Percentiles rank a stretch among this genome's conserved stretches.
These are phyloP conservation scores for Palloptera scutellata DNA, from an alignment of 2,888 invertebrate species.

Conservation along the genomic window DNA sequence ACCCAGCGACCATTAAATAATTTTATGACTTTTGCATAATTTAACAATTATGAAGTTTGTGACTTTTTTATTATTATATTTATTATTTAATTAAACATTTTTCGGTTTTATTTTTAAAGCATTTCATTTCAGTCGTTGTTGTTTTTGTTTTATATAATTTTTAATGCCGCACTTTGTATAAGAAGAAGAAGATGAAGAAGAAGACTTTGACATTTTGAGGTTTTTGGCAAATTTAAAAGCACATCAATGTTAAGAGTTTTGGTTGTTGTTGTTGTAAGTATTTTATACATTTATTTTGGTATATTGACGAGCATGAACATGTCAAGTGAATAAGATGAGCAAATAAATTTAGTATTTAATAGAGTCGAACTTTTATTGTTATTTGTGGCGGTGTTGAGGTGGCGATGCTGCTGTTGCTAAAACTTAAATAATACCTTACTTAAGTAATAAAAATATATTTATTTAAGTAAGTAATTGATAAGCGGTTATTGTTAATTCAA, in stretches of 20 bases:
- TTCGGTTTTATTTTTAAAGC: conserved; percentile 8
- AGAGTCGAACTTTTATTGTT: not conserved
- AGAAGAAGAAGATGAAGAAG: too few species aligned
- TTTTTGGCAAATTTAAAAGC: conserved; percentile 3
- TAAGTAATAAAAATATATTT: too few species aligned
- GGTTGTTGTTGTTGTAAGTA: not conserved
- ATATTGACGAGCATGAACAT: not conserved
- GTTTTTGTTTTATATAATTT: conserved; percentile 11
- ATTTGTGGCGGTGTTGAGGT: too few species aligned
- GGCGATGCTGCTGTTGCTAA: too few species aligned
- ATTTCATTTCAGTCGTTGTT: conserved; percentile 7
- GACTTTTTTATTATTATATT: conserved; percentile 24
- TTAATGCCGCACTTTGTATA: conserved; percentile 6
- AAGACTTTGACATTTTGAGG: conserved; percentile 4
- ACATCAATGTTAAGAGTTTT: not conserved
- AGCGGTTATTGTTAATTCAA: too few species aligned
- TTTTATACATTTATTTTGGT: not conserved
- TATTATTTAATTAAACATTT: conserved; percentile 18
- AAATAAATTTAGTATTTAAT: conserved; percentile 28
- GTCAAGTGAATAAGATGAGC: conserved; percentile 21
- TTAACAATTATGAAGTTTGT: conserved; percentile 31
- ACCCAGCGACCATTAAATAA: not conserved
- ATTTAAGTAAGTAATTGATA: too few species aligned
- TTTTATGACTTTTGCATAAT: conserved; percentile 34
- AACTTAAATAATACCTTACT: too few species aligned